These are phyloP conservation scores for Orthosia gothica DNA, from an alignment of 2,888 invertebrate genomes.

Conservation along the genomic window DNA sequence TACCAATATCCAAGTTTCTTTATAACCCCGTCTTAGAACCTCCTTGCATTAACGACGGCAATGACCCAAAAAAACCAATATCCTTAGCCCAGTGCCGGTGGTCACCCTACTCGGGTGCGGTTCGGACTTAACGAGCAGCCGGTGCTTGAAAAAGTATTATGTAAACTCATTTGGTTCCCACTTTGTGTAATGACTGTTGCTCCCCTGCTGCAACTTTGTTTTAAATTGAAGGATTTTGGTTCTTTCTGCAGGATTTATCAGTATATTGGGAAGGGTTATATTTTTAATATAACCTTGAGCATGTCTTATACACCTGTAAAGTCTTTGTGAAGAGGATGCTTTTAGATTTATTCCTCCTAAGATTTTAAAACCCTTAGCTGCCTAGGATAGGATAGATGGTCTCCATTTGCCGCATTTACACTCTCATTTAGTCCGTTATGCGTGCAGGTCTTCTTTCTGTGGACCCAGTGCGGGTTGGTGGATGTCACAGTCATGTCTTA, in stretches of 20 bases:
- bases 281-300: too few species aligned
- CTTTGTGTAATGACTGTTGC: constrained; percentile 41
- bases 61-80: constrained; percentile 44
- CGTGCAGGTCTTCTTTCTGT: too few species aligned
- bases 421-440: too few species aligned
- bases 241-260: neutral
- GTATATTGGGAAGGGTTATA: too few species aligned
- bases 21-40: constrained; percentile 6
- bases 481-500: too few species aligned
- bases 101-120: constrained; percentile 24
- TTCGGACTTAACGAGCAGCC: constrained; percentile 51
- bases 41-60: constrained; percentile 18
- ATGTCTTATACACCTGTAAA: too few species aligned
- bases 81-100: constrained; percentile 30
- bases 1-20: neutral
- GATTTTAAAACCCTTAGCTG: too few species aligned
- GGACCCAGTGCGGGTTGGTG: too few species aligned
- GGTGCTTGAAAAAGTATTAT: constrained; percentile 61
- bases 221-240: constrained; percentile 17
- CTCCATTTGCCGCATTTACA: too few species aligned
- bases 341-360: too few species aligned
- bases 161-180: constrained; percentile 57
- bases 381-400: too few species aligned
- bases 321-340: too few species aligned
- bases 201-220: constrained; percentile 9